Percentiles rank a stretch among this genome's conserved stretches.
These are phyloP conservation scores for Thunnus maccoyii DNA, from an alignment of 2,113 vertebrate species.

Conservation along the genomic window DNA sequence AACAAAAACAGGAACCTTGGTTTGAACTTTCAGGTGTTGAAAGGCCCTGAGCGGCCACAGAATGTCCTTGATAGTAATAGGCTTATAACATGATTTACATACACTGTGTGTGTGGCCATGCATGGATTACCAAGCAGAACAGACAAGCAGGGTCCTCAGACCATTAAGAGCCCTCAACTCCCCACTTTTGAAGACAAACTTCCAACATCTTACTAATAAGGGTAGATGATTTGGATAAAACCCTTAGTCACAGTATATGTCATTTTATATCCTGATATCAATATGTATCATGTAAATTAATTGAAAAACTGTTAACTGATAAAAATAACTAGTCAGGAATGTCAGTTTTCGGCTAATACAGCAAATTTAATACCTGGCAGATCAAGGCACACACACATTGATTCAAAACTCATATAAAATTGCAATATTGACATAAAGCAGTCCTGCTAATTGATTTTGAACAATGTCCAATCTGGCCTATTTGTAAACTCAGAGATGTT, in stretches of 20 bases:
- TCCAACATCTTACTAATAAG: background rate
- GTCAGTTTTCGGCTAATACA: background rate
- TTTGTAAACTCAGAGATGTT: no score
- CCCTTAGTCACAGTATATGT: background rate
- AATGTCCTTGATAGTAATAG: slow-evolving; percentile 55
- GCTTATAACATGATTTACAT: slow-evolving; percentile 45
- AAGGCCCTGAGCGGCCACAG: slow-evolving; percentile 2
- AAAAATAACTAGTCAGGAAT: background rate
- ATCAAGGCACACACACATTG: no score
- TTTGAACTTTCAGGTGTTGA: no score
- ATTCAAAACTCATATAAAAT: background rate
- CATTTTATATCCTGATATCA: background rate
- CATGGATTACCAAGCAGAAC: slow-evolving; percentile 3
- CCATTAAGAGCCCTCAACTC: no score
- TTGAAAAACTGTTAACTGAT: background rate
- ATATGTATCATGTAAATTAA: background rate
- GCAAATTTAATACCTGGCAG: no score
- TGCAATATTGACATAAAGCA: no score
- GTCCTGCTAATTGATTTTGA: no score
- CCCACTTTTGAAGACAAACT: background rate
- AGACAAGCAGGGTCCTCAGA: slow-evolving; percentile 5
- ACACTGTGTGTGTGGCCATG: background rate
- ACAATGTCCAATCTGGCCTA: no score
- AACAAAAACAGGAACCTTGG: no score
- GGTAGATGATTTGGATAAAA: background rate